Base-by-base conservation (phyloP, 1,140 invertebrate genomes). In the Anthonomus grandis region DNA sequence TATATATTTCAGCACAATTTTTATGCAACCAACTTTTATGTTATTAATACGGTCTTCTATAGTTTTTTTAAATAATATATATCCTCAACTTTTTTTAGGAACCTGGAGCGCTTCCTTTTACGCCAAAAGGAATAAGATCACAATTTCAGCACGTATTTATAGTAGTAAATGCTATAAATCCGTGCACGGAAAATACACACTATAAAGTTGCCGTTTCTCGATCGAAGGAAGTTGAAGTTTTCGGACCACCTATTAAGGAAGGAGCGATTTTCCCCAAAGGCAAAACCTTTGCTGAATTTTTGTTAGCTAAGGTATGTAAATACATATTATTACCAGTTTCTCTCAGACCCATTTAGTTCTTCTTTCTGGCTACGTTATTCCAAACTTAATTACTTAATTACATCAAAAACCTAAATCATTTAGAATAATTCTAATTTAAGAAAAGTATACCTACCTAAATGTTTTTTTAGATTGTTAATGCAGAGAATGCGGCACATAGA, bases 61-160 rank as follows among this genome's bases (percentile, higher is more conserved):
- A n/a, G n/a, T n/a, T n/a, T n/a, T n/a, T n/a, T n/a, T n/a, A n/a
- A n/a, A n/a, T 31, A 39, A 39, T 39, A n/a, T 39, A 39, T 1
- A 39, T 39, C 15, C 9, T 39, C 18, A 17, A 1, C 9, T n/a
- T n/a, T 18, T 51, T 51, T 46, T 31, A 97, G 85, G 94, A 98
- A 75, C 92, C 93, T 0, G 94, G 93, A 49, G 89, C 94, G 25
- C 78, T 88, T 36, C 91, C 94, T 1, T 98, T 95, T 73, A 95
- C 91, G 58, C 94, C 93, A 23, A 86, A 90, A 59, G 89, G 90
- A 67, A 95, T 97, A 65, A 82, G 94, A 48, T 96, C 93, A 15
- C 93, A 97, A 71, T 97, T 97, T 75, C 94, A 97, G 74, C 95
- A 97, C 73, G 95, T 98, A n/a, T 98, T 98, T 73, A 91, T 98